Evolutionary conservation across 2,113 vertebrate species (phyloP).

Genomic region (Phycodurus eques): DNA sequence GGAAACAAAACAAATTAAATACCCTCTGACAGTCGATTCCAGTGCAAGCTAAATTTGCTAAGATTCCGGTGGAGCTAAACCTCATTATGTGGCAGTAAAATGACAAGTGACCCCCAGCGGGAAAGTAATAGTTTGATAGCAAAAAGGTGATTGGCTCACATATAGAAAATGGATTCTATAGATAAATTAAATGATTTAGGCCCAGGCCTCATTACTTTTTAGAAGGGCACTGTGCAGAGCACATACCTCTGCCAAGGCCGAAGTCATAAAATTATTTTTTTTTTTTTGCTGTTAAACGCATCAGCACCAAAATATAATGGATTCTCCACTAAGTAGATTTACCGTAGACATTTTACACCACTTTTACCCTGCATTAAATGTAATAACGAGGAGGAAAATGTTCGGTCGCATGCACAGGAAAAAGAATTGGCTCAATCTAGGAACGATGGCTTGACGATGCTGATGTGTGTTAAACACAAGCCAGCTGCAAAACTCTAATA

Average conservation of each 20-base stretch:
- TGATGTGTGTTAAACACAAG: not conserved
- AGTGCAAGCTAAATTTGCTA: too few relatives aligned
- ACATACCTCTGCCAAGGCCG: constrained; percentile 7
- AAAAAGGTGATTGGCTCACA: not conserved
- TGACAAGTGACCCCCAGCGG: not conserved
- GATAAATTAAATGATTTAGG: constrained; percentile 5
- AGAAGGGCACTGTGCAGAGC: not conserved
- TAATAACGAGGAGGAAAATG: constrained; percentile 1
- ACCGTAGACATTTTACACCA: not conserved
- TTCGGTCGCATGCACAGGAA: not conserved
- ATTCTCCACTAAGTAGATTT: not conserved
- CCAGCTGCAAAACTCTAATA: constrained; percentile 3
- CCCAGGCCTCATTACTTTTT: not conserved
- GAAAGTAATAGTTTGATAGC: not conserved
- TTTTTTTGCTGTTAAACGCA: constrained; percentile 1
- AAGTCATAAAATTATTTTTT: constrained; percentile 5
- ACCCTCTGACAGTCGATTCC: not conserved
- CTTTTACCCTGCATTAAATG: constrained; percentile 5
- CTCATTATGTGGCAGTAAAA: not conserved
- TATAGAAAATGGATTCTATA: not conserved
- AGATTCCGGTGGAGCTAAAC: not conserved
- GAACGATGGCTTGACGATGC: not conserved
- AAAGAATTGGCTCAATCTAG: not conserved
- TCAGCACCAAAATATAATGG: constrained; percentile 5
- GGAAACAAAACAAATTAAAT: not conserved